These are phyloP conservation scores for Toxotes chatareus DNA, from an alignment of 2,113 vertebrate species.

Conservation along the genomic window DNA sequence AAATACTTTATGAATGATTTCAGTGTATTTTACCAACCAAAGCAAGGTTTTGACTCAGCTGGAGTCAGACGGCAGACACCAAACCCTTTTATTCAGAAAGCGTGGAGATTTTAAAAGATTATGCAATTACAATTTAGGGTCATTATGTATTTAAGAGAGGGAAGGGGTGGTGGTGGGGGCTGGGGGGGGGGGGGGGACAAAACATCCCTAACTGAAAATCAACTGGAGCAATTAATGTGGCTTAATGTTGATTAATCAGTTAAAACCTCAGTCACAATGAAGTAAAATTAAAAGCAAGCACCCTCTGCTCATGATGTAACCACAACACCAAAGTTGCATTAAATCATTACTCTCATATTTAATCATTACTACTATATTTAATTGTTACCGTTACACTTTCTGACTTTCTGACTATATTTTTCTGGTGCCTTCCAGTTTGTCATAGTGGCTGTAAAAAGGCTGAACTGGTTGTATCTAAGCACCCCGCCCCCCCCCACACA, in stretches of 20 bases:
- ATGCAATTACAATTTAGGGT: neutral
- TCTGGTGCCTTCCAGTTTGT: too few relatives aligned
- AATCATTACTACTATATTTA: too few relatives aligned
- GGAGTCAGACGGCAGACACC: neutral
- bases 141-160: neutral
- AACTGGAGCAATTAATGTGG: slow-evolving; percentile 42
- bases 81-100: neutral
- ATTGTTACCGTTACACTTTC: too few relatives aligned
- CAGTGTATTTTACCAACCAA: neutral
- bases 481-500: too few relatives aligned
- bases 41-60: neutral
- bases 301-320: too few relatives aligned
- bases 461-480: too few relatives aligned
- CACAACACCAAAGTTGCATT: neutral
- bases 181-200: neutral
- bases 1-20: neutral
- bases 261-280: slow-evolving; percentile 1
- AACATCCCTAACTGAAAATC: slow-evolving; percentile 16
- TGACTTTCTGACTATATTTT: too few relatives aligned
- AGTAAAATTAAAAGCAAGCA: neutral
- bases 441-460: too few relatives aligned
- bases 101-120: neutral
- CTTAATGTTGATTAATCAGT: slow-evolving; percentile 33
- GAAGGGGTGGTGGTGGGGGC: too few relatives aligned
- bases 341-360: neutral